phyloP scores from a whole-genome alignment of 92 coral and sea anemone genomes.

The Palythoa caribaeorum region DNA sequence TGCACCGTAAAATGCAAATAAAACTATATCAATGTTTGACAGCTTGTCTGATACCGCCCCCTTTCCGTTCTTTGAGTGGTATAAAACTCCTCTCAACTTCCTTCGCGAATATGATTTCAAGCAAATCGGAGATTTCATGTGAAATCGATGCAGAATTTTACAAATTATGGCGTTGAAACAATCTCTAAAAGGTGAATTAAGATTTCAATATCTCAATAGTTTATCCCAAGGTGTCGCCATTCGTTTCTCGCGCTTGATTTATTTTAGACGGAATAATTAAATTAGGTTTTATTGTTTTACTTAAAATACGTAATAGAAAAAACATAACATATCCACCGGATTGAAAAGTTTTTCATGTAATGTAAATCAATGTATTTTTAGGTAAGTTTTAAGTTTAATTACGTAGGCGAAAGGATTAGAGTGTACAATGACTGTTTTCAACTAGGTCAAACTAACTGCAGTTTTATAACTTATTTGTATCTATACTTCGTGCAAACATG shows the following conservation, averaged over 20 bases:
- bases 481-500: neutral
- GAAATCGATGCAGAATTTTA: neutral
- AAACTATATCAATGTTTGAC: slow-evolving; percentile 1
- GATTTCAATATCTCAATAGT: neutral
- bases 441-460: neutral
- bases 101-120: neutral
- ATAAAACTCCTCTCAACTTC: neutral
- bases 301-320: neutral
- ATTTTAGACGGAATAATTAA: neutral
- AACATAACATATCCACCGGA: slow-evolving; percentile 11
- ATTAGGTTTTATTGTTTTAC: neutral
- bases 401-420: slow-evolving; percentile 30
- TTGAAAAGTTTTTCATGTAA: slow-evolving; percentile 14
- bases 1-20: slow-evolving; percentile 28
- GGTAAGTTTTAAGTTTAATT: neutral
- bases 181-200: neutral
- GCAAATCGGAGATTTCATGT: neutral
- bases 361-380: slow-evolving; percentile 9
- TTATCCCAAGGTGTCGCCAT: neutral
- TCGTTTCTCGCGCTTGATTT: neutral
- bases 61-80: neutral
- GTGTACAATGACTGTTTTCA: neutral
- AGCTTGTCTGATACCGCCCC: neutral
- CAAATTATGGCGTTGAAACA: neutral
- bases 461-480: neutral